Evolutionary conservation across 2,888 invertebrate species (phyloP).

Genomic region (Pteria penguin): DNA sequence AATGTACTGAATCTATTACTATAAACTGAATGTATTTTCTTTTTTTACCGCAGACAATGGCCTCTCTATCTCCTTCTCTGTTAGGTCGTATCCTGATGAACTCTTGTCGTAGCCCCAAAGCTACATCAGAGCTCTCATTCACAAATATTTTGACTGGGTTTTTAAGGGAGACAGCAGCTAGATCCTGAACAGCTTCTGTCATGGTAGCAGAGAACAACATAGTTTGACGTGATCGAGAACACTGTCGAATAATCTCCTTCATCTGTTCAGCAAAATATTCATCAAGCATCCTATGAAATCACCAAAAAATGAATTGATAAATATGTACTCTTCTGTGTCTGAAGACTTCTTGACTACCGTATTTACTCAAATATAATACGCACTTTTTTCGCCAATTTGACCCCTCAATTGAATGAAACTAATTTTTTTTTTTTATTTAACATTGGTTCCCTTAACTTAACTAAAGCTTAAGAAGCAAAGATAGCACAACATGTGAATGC

Average conservation of each 20-base stretch:
- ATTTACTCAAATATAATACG: too few species aligned
- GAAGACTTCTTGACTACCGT: too few species aligned
- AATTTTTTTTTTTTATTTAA: not conserved
- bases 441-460: not conserved
- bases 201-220: conserved; percentile 99
- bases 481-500: not conserved
- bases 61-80: conserved; percentile 93
- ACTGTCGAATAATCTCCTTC: conserved; percentile 97
- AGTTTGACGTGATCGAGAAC: conserved; percentile 94
- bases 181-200: conserved; percentile 96
- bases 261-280: conserved; percentile 99
- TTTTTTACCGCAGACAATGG: conserved; percentile 83
- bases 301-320: too few species aligned
- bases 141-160: conserved; percentile 97
- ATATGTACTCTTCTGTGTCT: too few species aligned
- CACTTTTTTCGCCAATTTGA: too few species aligned
- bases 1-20: not conserved
- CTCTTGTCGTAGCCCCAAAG: conserved; percentile 96
- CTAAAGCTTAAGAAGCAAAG: not conserved
- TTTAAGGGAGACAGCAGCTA: conserved; percentile 94
- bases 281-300: conserved; percentile 94
- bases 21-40: not conserved
- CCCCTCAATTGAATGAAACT: too few species aligned
- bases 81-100: conserved; percentile 93
- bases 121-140: conserved; percentile 96